These are phyloP conservation scores for Acronicta psi DNA, from an alignment of 2,888 invertebrate species.

Conservation along the genomic window DNA sequence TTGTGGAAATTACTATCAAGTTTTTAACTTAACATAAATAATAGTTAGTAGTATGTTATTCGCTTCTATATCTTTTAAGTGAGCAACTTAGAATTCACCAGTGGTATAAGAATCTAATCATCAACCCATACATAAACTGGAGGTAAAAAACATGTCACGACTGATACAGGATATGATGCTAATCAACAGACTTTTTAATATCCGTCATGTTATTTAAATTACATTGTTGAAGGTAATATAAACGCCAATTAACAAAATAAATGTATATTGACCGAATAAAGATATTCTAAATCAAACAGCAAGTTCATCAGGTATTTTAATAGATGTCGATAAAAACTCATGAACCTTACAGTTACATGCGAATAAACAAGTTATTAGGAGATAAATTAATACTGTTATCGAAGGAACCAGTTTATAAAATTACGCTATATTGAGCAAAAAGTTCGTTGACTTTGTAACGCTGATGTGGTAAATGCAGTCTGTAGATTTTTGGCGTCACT, in stretches of 20 bases:
- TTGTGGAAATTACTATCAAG: too few relatives aligned
- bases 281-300: slow-evolving; percentile 7
- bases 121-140: not conserved
- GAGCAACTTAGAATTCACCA: too few relatives aligned
- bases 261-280: slow-evolving; percentile 11
- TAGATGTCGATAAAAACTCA: slow-evolving; percentile 19
- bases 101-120: not conserved
- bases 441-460: slow-evolving; percentile 38
- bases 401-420: slow-evolving; percentile 32
- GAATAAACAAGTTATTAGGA: slow-evolving; percentile 26
- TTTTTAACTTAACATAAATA: too few relatives aligned
- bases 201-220: slow-evolving; percentile 17
- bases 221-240: slow-evolving; percentile 7
- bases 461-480: slow-evolving; percentile 8
- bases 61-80: too few relatives aligned
- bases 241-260: slow-evolving; percentile 7
- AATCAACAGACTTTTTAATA: slow-evolving; percentile 2
- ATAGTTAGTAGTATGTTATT: too few relatives aligned
- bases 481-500: too few relatives aligned
- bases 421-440: slow-evolving; percentile 41
- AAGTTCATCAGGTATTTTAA: slow-evolving; percentile 29
- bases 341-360: slow-evolving; percentile 50
- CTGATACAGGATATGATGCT: slow-evolving; percentile 18
- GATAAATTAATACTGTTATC: slow-evolving; percentile 33
- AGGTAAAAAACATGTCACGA: not conserved